Evolutionary conservation across 2,113 vertebrate species (phyloP), one percentile per base, ranked within the genome.

Genomic region (Spizaetus ornatus): DNA sequence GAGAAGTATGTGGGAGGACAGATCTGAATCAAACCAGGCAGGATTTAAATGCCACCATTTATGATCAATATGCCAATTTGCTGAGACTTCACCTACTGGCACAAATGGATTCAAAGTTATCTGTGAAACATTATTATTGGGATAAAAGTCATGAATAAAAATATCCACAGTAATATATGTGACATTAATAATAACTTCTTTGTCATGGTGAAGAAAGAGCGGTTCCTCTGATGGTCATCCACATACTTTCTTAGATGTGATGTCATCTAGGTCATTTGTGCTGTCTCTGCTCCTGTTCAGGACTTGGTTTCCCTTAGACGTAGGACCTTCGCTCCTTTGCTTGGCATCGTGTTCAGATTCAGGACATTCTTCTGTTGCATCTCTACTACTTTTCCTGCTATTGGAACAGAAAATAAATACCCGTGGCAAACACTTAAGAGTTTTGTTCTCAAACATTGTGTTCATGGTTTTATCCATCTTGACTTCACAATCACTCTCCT

Each of bases 221-320:
- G 0, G 19, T 16, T 78, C 34, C 50, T 65, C 42, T 50, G 80
- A 25, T 8, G 20, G 40, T 5, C 45, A 79, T 47, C 45, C 56
- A 96, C 95, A 56, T 96, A 99, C 99, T 97, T 99, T 99, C 93
- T 98, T 99, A 79, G 98, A 88, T 2, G 93, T 96, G 89, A 99
- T 47, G 74, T 98, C 98, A 47, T 94, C 97, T 45, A 84, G 95
- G 72, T 96, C 82, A 0, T 88, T 85, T n/a, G 65, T 61, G 67
- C 96, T 89, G 48, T 77, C 11, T 27, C 88, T 86, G 43, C 62
- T 94, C 29, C 81, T 65, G 1, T 8, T 56, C 55, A 76, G 76
- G 56, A 48, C 23, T 18, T 29, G 69, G 43, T 45, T 91, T 65
- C 45, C 77, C n/a, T 71, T 8, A 10, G 40, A 72, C 31, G 38